A percentile compares a stretch with the other conserved stretches of the same genome.
phyloP scores from a whole-genome alignment of 2,888 invertebrate genomes.

The Hirtodrosophila confusa region DNA sequence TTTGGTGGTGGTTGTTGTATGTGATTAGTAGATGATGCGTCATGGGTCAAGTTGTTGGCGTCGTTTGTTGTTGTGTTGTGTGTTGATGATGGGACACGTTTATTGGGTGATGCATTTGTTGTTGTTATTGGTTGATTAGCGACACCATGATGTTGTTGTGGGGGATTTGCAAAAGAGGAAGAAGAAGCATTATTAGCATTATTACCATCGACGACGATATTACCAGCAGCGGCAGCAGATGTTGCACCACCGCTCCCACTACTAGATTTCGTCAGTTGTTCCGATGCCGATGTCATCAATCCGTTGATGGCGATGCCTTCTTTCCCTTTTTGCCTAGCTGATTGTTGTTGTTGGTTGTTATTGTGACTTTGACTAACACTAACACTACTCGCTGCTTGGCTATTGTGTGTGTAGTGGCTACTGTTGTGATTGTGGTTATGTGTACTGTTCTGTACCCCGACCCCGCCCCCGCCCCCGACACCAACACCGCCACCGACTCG shows the following conservation, averaged over 20 bases:
- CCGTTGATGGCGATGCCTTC: constrained; percentile 79
- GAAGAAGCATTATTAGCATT: constrained; percentile 86
- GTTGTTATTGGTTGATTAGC: constrained; percentile 68
- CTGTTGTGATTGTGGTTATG: constrained; percentile 46
- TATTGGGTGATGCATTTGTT: constrained; percentile 65
- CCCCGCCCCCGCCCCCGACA: constrained; percentile 42
- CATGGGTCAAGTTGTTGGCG: constrained; percentile 73
- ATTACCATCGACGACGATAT: constrained; percentile 86
- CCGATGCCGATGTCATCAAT: constrained; percentile 72
- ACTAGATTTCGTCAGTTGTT: constrained; percentile 81
- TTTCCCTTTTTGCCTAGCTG: constrained; percentile 84
- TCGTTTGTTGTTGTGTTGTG: constrained; percentile 67
- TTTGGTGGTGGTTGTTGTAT: constrained; percentile 79
- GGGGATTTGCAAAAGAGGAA: constrained; percentile 86
- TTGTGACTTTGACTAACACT: constrained; percentile 67
- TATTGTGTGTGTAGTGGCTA: constrained; percentile 47
- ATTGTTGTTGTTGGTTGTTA: constrained; percentile 63
- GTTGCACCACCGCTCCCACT: constrained; percentile 81
- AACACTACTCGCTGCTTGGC: constrained; percentile 75
- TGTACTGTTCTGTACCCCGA: constrained; percentile 54
- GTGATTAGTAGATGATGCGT: constrained; percentile 73
- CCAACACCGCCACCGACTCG: constrained; percentile 31
- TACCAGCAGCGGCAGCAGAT: constrained; percentile 81
- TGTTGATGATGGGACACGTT: constrained; percentile 78
- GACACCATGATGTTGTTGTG: constrained; percentile 83